Conservation (phyloP, 2,113 vertebrate species). For the Empidonax alnorum region DNA sequence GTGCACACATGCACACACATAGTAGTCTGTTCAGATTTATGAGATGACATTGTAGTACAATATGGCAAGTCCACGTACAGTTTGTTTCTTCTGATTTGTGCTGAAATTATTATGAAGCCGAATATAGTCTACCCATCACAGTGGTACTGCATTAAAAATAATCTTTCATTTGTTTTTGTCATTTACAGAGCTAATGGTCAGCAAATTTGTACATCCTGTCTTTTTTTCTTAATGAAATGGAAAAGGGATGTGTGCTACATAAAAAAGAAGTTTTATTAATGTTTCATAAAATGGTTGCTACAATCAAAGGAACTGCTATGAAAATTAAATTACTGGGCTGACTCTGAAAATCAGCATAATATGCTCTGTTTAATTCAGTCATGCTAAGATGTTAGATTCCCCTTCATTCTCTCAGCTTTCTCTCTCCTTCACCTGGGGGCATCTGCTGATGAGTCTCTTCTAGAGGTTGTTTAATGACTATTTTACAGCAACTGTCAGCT, state of each 20-base stretch:
- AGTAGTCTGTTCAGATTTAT: constrained; percentile 36
- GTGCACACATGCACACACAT: neutral
- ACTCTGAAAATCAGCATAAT: constrained; percentile 86
- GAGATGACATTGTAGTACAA: constrained; percentile 1
- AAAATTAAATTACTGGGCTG: constrained; percentile 85
- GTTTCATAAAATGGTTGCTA: constrained; percentile 84
- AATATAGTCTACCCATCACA: constrained; percentile 23
- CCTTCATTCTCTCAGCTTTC: constrained; percentile 82
- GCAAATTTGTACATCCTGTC: constrained; percentile 73
- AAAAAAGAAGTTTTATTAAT: constrained; percentile 82
- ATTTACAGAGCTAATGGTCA: constrained; percentile 76
- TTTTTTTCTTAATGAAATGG: constrained; percentile 78
- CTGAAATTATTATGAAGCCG: constrained; percentile 41
- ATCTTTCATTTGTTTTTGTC: constrained; percentile 66
- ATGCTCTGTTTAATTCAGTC: constrained; percentile 86
- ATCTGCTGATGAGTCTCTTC: constrained; percentile 87
- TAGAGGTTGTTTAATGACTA: constrained; percentile 87
- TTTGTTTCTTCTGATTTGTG: constrained; percentile 59
- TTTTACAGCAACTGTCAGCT: constrained; percentile 87
- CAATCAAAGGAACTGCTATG: constrained; percentile 84
- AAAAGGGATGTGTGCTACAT: constrained; percentile 74
- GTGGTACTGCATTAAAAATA: constrained; percentile 53
- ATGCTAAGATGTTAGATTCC: constrained; percentile 84
- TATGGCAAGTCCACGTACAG: constrained; percentile 44
- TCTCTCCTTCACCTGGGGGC: constrained; percentile 86